Evolutionary conservation across 2,888 invertebrate genomes (phyloP), one percentile per base, ranked within the genome.

Genomic region (Ceriagrion tenellum): DNA sequence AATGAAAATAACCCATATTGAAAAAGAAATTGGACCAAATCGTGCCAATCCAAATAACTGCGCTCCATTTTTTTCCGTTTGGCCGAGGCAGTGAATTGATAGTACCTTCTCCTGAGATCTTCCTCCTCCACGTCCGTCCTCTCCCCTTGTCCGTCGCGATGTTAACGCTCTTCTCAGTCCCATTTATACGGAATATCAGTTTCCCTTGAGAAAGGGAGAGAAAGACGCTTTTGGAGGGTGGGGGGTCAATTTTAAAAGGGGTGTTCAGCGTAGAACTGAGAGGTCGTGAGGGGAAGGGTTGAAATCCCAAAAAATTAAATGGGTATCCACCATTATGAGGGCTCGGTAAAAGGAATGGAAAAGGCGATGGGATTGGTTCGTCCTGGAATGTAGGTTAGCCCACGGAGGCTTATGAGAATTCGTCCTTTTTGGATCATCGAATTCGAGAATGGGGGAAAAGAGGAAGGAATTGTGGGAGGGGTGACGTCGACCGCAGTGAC

Each of bases 221-320:
- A 59, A 12, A 18, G 30, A 81, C 81, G 35, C 3, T 81, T 81
- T 81, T 81, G 35, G 0, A 16, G 2, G 59, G 59, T 1, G 69
- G 69, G 35, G 35, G 12, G 13, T 81, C 0, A 35, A 81, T 13
- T 81, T 35, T 16, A 81, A 35, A 35, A 81, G 35, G 26, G 35
- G 30, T 35, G 35, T 2, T n/a, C n/a, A 12, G 69, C 59, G 20
- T 30, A 12, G 81, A 81, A n/a, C 26, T 26, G 0, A 26, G 69
- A n/a, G 26, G 69, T 69, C n/a, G n/a, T 69, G 1, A 69, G 69
- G 69, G 35, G 30, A 35, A n/a, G n/a, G n/a, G n/a, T n/a, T n/a
- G n/a, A n/a, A n/a, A n/a, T n/a, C n/a, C n/a, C n/a, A n/a, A 18
- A 81, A 81, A 81, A 81, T 81, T 81, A 81, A 81, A 35, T 35